phyloP scores from a whole-genome alignment of 2,888 invertebrate genomes.

The Yponomeuta cagnagella region DNA sequence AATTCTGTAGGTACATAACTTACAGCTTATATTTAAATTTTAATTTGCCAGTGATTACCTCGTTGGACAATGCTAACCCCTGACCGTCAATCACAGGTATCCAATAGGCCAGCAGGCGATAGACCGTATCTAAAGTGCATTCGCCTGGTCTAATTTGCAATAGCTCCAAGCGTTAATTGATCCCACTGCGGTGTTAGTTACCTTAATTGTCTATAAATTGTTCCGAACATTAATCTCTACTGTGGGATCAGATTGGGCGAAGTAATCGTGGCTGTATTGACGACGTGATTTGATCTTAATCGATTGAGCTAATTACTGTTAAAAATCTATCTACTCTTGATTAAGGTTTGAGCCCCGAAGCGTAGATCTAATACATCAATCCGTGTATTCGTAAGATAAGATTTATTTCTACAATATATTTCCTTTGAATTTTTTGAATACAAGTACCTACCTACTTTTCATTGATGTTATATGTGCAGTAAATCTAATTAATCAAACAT shows the following conservation, averaged over 20 bases:
- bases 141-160: slow-evolving; percentile 66
- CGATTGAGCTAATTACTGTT: background rate
- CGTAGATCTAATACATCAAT: too few relatives aligned
- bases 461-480: too few relatives aligned
- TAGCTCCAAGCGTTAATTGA: slow-evolving; percentile 69
- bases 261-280: slow-evolving; percentile 25
- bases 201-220: slow-evolving; percentile 73
- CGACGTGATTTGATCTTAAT: slow-evolving; percentile 32
- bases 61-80: background rate
- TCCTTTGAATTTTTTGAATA: too few relatives aligned
- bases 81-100: slow-evolving; percentile 18
- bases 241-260: slow-evolving; percentile 46
- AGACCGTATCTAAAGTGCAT: slow-evolving; percentile 23
- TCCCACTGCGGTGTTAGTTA: slow-evolving; percentile 57
- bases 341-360: background rate
- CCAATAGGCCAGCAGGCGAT: slow-evolving; percentile 27
- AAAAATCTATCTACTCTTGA: background rate
- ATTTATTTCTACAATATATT: too few relatives aligned
- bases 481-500: too few relatives aligned
- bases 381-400: too few relatives aligned
- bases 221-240: slow-evolving; percentile 64
- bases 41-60: background rate
- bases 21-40: too few relatives aligned
- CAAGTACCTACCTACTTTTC: too few relatives aligned
- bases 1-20: too few relatives aligned